These are phyloP conservation scores for Megalopta genalis DNA, from an alignment of 1,140 invertebrate genomes.

Conservation along the genomic window DNA sequence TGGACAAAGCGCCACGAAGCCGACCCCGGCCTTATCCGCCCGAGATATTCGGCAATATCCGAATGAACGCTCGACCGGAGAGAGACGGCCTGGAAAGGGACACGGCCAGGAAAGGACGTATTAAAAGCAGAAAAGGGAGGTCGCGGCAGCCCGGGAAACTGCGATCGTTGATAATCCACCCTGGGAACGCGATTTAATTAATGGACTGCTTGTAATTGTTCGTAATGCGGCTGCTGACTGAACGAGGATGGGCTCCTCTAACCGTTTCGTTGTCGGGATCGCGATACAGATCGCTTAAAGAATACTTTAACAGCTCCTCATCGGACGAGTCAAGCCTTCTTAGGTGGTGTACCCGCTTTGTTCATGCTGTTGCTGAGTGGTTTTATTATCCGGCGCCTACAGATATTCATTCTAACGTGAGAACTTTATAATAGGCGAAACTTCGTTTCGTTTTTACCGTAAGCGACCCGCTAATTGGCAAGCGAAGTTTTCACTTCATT, in stretches of 20 bases:
- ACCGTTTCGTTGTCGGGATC: not conserved
- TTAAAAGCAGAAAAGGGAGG: slow-evolving; percentile 40
- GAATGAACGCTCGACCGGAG: slow-evolving; percentile 70
- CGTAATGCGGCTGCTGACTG: not conserved
- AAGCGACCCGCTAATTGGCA: no score
- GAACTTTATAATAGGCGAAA: no score
- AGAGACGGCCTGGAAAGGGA: slow-evolving; percentile 56
- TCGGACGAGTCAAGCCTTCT: not conserved
- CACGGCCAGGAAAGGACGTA: slow-evolving; percentile 43
- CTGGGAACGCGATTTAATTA: slow-evolving; percentile 18
- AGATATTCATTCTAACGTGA: no score
- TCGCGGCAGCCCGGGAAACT: not conserved
- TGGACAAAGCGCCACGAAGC: slow-evolving; percentile 70
- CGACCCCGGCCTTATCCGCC: slow-evolving; percentile 65
- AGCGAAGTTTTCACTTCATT: no score
- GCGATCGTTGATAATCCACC: slow-evolving; percentile 15
- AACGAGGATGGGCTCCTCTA: not conserved
- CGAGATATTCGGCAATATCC: slow-evolving; percentile 72
- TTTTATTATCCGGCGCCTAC: no score
- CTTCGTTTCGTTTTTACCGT: no score
- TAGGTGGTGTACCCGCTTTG: no score
- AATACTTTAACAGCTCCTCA: no score
- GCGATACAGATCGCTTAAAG: not conserved
- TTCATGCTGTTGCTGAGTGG: no score
- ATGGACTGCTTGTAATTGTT: slow-evolving; percentile 9